A percentile compares a stretch with the other conserved stretches of the same genome.
These are phyloP conservation scores for Macropus fuliginosus DNA, from an alignment of 2,797 vertebrate genomes.

Conservation along the genomic window DNA sequence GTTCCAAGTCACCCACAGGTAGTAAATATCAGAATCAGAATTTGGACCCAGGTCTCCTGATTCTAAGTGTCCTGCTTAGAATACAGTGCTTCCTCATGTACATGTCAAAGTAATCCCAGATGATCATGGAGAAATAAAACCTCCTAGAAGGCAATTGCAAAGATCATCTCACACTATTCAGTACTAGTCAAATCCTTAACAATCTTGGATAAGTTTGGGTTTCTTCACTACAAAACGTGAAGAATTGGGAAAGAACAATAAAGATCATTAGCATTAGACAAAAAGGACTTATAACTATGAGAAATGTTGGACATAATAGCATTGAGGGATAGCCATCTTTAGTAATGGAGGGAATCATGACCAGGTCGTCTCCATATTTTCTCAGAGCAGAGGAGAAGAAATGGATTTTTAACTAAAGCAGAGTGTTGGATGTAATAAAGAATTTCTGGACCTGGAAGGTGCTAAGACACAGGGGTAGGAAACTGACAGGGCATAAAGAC, in stretches of 20 bases:
- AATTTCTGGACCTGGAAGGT: conserved; percentile 10
- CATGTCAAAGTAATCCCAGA: background rate
- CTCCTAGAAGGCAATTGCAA: background rate
- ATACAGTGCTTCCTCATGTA: background rate
- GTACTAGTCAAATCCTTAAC: conserved; percentile 25
- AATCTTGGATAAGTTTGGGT: background rate
- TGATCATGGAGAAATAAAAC: background rate
- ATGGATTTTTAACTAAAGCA: background rate
- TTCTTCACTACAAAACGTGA: background rate
- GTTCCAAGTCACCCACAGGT: background rate
- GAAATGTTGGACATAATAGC: conserved; percentile 18
- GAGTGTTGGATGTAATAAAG: background rate
- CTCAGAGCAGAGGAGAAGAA: conserved; percentile 1
- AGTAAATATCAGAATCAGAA: background rate
- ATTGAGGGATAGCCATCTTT: background rate
- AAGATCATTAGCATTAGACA: background rate
- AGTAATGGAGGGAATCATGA: background rate
- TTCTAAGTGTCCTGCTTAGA: background rate
- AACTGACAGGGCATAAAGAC: background rate
- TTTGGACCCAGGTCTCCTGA: background rate
- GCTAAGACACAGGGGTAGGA: conserved; percentile 1
- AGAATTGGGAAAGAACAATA: background rate
- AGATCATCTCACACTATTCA: background rate
- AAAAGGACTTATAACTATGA: conserved; percentile 7
- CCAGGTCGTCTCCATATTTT: background rate